Evolutionary conservation across 2,113 vertebrate genomes (phyloP).

Genomic region (Argyrosomus japonicus): DNA sequence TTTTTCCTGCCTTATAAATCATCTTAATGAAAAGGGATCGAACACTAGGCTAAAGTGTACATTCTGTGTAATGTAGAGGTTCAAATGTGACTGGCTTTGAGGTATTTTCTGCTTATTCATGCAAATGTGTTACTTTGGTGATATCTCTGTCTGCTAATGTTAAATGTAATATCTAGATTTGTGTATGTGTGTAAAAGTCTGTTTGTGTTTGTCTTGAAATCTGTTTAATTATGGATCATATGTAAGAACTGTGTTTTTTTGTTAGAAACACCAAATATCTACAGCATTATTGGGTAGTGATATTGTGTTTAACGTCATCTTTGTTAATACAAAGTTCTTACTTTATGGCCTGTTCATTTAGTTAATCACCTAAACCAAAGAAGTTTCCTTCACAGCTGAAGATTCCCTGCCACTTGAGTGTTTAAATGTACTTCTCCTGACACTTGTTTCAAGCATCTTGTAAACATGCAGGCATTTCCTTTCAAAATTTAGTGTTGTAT

Average conservation of each 20-base stretch:
- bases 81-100: constrained; percentile 32
- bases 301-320: constrained; percentile 13
- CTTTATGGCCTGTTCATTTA: constrained; percentile 7
- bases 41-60: constrained; percentile 29
- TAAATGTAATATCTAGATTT: constrained; percentile 24
- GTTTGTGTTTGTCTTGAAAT: constrained; percentile 13
- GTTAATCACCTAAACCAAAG: constrained; percentile 66
- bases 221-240: neutral
- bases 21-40: constrained; percentile 40
- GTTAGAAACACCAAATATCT: neutral
- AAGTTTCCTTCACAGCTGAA: constrained; percentile 45
- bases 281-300: neutral
- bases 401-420: constrained; percentile 40
- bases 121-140: constrained; percentile 26
- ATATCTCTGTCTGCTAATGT: constrained; percentile 18
- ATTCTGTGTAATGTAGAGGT: constrained; percentile 19
- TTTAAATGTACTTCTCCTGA: constrained; percentile 32
- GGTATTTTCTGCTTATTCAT: constrained; percentile 34
- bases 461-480: constrained; percentile 46
- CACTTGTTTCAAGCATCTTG: constrained; percentile 42
- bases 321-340: constrained; percentile 18
- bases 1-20: constrained; percentile 26
- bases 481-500: constrained; percentile 53
- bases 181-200: constrained; percentile 19
- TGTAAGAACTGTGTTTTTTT: neutral